phyloP scores from a whole-genome alignment of 1,140 invertebrate species.

The Zophobas morio region DNA sequence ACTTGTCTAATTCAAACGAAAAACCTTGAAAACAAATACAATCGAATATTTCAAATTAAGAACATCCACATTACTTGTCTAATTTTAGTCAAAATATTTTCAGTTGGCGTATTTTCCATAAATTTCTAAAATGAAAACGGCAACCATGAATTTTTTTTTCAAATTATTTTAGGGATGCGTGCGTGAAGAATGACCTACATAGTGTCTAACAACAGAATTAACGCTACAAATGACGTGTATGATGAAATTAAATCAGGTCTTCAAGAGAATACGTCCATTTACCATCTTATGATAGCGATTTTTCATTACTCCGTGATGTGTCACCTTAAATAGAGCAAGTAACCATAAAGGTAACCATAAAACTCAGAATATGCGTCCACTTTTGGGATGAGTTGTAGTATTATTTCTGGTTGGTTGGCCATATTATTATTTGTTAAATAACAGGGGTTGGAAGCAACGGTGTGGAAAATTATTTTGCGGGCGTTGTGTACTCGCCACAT shows the following conservation, averaged over 20 bases:
- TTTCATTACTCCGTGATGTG: slow-evolving; percentile 7
- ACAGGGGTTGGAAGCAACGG: slow-evolving; percentile 44
- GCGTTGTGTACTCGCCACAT: slow-evolving; percentile 44
- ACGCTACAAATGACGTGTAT: not conserved
- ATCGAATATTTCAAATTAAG: no score
- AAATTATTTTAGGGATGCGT: no score
- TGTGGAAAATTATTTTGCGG: slow-evolving; percentile 46
- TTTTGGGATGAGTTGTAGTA: slow-evolving; percentile 35
- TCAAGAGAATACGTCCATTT: not conserved
- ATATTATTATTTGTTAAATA: slow-evolving; percentile 51
- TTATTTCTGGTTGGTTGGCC: slow-evolving; percentile 47
- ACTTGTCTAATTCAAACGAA: no score
- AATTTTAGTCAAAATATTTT: no score
- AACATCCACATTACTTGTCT: no score
- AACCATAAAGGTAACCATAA: slow-evolving; percentile 18
- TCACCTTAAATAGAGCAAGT: not conserved
- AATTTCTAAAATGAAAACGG: no score
- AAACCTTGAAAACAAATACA: no score
- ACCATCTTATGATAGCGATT: not conserved
- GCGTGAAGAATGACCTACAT: no score
- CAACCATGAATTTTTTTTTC: no score
- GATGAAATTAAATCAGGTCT: not conserved
- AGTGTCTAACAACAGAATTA: no score
- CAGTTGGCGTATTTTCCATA: no score
- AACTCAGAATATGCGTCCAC: slow-evolving; percentile 9